Evolutionary conservation across 2,797 vertebrate genomes (phyloP).

Genomic region (Micromesistius poutassou): DNA sequence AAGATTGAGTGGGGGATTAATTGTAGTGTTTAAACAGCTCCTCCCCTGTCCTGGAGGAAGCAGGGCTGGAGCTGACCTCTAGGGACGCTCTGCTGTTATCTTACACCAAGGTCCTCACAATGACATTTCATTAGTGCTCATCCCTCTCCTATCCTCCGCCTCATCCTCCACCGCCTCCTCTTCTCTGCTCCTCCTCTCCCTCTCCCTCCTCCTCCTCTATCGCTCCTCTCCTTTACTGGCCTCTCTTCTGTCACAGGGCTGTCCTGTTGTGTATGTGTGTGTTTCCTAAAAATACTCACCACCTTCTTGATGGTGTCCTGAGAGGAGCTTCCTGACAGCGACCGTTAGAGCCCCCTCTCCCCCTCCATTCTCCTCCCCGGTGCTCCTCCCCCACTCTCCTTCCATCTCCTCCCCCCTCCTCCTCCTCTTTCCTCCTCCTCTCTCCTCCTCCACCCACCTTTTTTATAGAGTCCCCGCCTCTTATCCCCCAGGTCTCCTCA

Average conservation of each 20-base stretch:
- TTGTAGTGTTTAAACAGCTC: slow-evolving; percentile 29
- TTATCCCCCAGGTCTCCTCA: too few relatives aligned
- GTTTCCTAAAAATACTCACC: slow-evolving; percentile 68
- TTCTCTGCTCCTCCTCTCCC: slow-evolving; percentile 18
- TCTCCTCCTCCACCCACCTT: too few relatives aligned
- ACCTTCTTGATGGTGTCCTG: slow-evolving; percentile 61
- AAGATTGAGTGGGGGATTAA: slow-evolving; percentile 3
- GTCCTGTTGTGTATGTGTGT: slow-evolving; percentile 61
- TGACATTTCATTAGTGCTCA: slow-evolving; percentile 67
- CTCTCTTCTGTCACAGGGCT: slow-evolving; percentile 57
- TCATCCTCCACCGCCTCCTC: slow-evolving; percentile 1
- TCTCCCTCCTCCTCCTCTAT: slow-evolving; percentile 7
- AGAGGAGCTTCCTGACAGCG: slow-evolving; percentile 62
- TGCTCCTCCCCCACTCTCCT: neutral
- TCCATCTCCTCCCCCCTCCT: too few relatives aligned
- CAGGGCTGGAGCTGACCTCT: slow-evolving; percentile 40
- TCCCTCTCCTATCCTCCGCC: slow-evolving; percentile 23
- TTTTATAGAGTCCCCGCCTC: too few relatives aligned
- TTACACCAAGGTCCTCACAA: slow-evolving; percentile 70
- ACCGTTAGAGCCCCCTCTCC: slow-evolving; percentile 48
- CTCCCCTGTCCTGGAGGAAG: slow-evolving; percentile 46
- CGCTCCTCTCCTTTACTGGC: neutral
- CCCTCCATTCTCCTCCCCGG: slow-evolving; percentile 56
- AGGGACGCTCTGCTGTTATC: slow-evolving; percentile 56
- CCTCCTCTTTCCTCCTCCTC: neutral